A percentile compares a stretch with the other conserved stretches of the same genome.
Evolutionary conservation across 1,140 invertebrate species (phyloP).

Genomic region (Drosophila lini): DNA sequence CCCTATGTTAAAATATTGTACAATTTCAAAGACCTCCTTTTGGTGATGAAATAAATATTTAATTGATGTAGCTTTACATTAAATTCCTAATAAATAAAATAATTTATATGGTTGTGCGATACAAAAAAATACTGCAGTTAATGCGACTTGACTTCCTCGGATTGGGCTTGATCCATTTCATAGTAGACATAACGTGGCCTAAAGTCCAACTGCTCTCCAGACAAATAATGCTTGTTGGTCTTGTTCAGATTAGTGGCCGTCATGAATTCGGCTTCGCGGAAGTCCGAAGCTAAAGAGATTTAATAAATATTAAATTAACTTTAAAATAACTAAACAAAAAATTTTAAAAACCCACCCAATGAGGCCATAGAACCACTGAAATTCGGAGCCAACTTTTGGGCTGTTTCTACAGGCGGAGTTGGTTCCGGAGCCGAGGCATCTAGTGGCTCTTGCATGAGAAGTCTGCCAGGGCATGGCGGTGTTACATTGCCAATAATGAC

Average conservation of each 20-base stretch:
- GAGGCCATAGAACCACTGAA: constrained; percentile 54
- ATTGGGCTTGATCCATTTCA: constrained; percentile 51
- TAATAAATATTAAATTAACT: neutral
- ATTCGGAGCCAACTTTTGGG: constrained; percentile 14
- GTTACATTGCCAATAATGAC: constrained; percentile 86
- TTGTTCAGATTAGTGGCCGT: constrained; percentile 70
- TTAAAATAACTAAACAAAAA: no score
- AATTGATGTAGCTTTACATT: neutral
- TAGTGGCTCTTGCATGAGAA: constrained; percentile 13
- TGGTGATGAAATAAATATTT: constrained; percentile 16
- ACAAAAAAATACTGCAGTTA: neutral
- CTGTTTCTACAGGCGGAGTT: constrained; percentile 31
- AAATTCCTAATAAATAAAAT: constrained; percentile 2
- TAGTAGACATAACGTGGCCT: constrained; percentile 76
- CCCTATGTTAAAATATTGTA: no score
- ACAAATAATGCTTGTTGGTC: constrained; percentile 60
- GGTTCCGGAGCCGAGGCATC: constrained; percentile 33
- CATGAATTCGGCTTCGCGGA: constrained; percentile 76
- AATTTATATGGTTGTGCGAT: constrained; percentile 2
- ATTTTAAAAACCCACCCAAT: constrained; percentile 42
- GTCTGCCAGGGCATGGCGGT: constrained; percentile 26
- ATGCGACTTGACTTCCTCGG: constrained; percentile 29
- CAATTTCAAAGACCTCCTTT: no score
- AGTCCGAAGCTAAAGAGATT: constrained; percentile 48
- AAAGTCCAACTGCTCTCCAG: constrained; percentile 66